A percentile compares a stretch with the other conserved stretches of the same genome.
Conservation (phyloP, 2,888 invertebrate genomes). For the Colostygia pectinataria region DNA sequence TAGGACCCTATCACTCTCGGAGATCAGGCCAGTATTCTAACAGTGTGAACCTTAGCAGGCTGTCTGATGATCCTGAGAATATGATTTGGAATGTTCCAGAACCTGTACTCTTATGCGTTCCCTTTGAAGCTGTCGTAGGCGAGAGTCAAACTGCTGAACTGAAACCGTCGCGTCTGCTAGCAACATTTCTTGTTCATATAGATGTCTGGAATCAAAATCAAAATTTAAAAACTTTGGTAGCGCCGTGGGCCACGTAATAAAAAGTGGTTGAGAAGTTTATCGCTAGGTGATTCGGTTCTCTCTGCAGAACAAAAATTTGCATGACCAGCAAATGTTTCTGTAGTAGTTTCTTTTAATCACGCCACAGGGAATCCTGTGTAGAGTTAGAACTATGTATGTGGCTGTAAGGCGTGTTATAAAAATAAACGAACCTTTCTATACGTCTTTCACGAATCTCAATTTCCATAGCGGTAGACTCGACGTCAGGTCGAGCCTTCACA, state of each 20-base stretch:
- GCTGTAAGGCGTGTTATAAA: too few relatives aligned
- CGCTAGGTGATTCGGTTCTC: too few relatives aligned
- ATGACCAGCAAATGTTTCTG: too few relatives aligned
- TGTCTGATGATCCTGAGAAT: too few relatives aligned
- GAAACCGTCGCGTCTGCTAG: constrained; percentile 81
- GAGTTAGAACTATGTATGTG: too few relatives aligned
- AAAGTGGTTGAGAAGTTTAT: too few relatives aligned
- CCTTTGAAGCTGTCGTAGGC: constrained; percentile 79
- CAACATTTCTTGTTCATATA: constrained; percentile 86
- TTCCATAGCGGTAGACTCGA: constrained; percentile 77
- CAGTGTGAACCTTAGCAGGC: too few relatives aligned
- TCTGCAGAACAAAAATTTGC: not conserved
- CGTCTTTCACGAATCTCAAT: constrained; percentile 80
- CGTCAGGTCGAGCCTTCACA: constrained; percentile 59
- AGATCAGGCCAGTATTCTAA: too few relatives aligned
- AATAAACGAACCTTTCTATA: constrained; percentile 66
- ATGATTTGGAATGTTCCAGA: constrained; percentile 23
- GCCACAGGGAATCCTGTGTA: too few relatives aligned
- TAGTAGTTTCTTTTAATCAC: too few relatives aligned
- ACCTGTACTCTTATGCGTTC: constrained; percentile 84
- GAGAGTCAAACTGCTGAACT: constrained; percentile 86
- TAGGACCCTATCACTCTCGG: too few relatives aligned
- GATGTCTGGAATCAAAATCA: constrained; percentile 60
- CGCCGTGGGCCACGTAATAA: too few relatives aligned
- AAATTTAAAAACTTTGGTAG: not conserved